Percentiles rank a stretch among this genome's conserved stretches.
Conservation (phyloP, 2,113 vertebrate genomes). For the Myanophis thanlyinensis region DNA sequence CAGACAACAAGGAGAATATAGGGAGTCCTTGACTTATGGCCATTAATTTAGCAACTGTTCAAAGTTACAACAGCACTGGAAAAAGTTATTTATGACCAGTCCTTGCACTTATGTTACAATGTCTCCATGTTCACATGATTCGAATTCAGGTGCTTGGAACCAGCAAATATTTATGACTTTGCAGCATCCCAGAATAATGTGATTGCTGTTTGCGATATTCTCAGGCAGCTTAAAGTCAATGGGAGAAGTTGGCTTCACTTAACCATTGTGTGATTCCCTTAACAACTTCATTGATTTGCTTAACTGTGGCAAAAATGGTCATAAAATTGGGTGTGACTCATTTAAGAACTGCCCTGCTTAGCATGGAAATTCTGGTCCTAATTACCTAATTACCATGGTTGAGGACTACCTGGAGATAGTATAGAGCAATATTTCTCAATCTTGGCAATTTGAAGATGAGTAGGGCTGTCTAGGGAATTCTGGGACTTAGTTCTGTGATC, state of each 20-base stretch:
- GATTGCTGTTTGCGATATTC: neutral
- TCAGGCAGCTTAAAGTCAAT: neutral
- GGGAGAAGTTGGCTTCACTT: neutral
- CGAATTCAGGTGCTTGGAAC: neutral
- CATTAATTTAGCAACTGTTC: neutral
- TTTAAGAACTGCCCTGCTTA: neutral
- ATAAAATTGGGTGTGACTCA: neutral
- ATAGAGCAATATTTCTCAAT: neutral
- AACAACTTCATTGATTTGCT: neutral
- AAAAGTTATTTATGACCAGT: neutral
- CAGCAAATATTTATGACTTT: neutral
- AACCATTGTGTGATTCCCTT: neutral
- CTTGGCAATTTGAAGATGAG: neutral
- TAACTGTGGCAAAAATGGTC: neutral
- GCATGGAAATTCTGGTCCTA: neutral
- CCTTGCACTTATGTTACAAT: neutral
- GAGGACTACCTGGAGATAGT: neutral
- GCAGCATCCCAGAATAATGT: neutral
- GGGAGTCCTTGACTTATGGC: neutral
- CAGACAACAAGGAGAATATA: neutral
- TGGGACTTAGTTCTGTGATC: neutral
- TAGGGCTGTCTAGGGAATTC: neutral
- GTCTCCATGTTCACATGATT: neutral
- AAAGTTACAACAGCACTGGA: neutral
- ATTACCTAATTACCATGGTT: neutral